Evolutionary conservation across 1,140 invertebrate genomes (phyloP), one percentile per base, ranked within the genome.

Genomic region (Stenopsyche tienmushanensis): DNA sequence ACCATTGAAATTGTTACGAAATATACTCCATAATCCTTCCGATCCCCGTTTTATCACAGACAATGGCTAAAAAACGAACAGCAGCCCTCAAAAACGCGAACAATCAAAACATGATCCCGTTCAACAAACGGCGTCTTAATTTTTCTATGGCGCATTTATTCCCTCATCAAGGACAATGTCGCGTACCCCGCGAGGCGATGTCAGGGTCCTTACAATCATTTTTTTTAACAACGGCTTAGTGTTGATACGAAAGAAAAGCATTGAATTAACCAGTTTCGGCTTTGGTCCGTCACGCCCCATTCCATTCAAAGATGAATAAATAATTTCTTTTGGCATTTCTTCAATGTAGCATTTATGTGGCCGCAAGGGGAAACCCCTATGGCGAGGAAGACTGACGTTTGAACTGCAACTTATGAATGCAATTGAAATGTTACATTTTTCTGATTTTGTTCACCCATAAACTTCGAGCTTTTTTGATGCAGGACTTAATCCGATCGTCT

Each of bases 211-310:
- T 5, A 34, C 29, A 47, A 45, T 49, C 39, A 45, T n/a, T 45
- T 45, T 45, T 62, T 62, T 62, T 62, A 26, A 44, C 49, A 44
- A 21, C 41, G 55, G 8, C 39, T 42, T 42, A 44, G 42, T 34
- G 5, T 34, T 34, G 29, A 34, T 34, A 34, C 13, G 29, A 34
- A 34, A 34, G 29, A 13, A 25, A 18, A 45, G 26, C 21, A 59
- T 59, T 42, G 42, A 44, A 49, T 62, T 62, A 45, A 45, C 58
- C 58, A 62, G 58, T 47, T 25, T 62, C 42, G 49, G 58, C 42
- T 45, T 62, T 15, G 58, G n/a, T 18, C 21, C 9, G 34, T 49
- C 58, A 62, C 58, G 58, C 58, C 58, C 57, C 44, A 44, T 62
- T 62, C 47, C 58, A 45, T 62, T 49, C 23, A 49, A 15, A 26